phyloP scores from a whole-genome alignment of 2,888 invertebrate genomes.

The Orchesellides sinensis region DNA sequence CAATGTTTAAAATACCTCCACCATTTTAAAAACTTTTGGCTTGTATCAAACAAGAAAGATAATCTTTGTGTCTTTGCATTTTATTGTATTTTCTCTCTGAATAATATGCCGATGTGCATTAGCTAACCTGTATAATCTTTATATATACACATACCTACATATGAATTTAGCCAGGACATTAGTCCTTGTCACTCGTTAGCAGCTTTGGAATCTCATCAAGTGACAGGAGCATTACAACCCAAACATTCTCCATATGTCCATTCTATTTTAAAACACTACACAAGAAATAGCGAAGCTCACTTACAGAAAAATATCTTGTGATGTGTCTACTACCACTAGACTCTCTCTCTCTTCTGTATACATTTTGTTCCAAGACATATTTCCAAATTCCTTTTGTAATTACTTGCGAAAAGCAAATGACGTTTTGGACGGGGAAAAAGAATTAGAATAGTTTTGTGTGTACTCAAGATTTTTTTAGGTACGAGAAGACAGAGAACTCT shows the following conservation, averaged over 20 bases:
- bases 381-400: constrained; percentile 55
- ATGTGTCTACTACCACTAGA: no score
- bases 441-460: no score
- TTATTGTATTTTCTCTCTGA: neutral
- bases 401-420: constrained; percentile 47
- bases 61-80: neutral
- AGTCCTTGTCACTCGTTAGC: constrained; percentile 67
- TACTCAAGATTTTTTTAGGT: neutral
- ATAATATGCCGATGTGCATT: neutral
- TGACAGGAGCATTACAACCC: constrained; percentile 43
- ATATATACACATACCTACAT: neutral
- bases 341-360: no score
- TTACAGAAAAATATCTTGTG: no score
- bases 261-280: constrained; percentile 18
- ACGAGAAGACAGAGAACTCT: no score
- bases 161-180: constrained; percentile 24
- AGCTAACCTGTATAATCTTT: neutral
- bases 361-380: constrained; percentile 45
- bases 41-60: no score
- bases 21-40: constrained; percentile 36
- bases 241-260: neutral
- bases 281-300: no score
- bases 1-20: no score
- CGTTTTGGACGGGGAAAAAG: neutral
- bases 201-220: constrained; percentile 63